Evolutionary conservation across 2,888 invertebrate genomes (phyloP), one percentile per base, ranked within the genome.

Genomic region (Chaitophorus viminalis): DNA sequence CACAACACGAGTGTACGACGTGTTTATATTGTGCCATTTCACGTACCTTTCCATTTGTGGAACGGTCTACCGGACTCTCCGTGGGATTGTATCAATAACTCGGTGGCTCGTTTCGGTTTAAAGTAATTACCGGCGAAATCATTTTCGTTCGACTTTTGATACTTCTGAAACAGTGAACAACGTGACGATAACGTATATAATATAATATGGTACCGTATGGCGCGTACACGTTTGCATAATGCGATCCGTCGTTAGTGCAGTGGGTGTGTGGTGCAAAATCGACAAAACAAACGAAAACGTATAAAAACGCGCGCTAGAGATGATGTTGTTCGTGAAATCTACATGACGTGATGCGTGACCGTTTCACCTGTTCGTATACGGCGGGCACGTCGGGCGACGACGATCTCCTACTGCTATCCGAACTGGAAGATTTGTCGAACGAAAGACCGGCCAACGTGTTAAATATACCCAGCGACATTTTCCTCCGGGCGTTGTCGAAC

Each of bases 121-220:
- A 96, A 96, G 91, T 96, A 96, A 90, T 93, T 94, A 79, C 93
- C 94, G 0, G 95, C 94, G 88, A 95, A 93, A 89, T 95, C 81
- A 46, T 79, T 70, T 36, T 86, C 86, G 1, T 8, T 36, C 33
- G 78, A 79, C 25, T 72, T 78, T 36, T 86, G 86, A 76, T 54
- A 78, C n/a, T 79, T 86, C 86, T 86, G 54, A 21, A 86, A 86
- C 14, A 9, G 4, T 25, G 9, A 1, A n/a, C 0, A 33, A 46
- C 14, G n/a, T 46, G n/a, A n/a, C 9, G 60, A 3, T 21, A 6
- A 36, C n/a, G n/a, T n/a, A n/a, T n/a, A n/a, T 82, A 83, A 9
- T 36, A 29, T 31, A n/a, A n/a, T 11, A 46, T 29, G 31, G 70
- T 46, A 14, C 25, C 3, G 11, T 14, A 29, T 46, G n/a, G n/a